Evolutionary conservation across 1,140 invertebrate genomes (phyloP).

Genomic region (Sitobion miscanthi): DNA sequence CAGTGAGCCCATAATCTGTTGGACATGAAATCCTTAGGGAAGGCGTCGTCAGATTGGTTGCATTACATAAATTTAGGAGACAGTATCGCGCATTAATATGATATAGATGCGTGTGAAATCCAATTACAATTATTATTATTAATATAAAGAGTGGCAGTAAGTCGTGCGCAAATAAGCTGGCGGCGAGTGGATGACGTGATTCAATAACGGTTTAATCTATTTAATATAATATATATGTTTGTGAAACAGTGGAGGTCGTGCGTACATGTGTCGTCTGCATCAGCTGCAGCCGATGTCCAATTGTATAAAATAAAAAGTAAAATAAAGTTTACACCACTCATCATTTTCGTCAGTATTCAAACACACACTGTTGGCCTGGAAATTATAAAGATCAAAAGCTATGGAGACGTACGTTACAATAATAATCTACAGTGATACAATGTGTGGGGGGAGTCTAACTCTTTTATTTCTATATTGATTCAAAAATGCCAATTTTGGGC

Average conservation of each 20-base stretch:
- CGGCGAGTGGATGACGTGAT: background rate
- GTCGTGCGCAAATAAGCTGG: background rate
- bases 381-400: background rate
- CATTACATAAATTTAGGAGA: background rate
- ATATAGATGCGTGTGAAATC: background rate
- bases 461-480: no score
- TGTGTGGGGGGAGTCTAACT: no score
- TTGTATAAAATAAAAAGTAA: background rate
- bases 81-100: background rate
- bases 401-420: no score
- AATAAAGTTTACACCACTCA: background rate
- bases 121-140: constrained; percentile 4
- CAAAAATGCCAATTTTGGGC: no score
- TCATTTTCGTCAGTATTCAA: background rate
- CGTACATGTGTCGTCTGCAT: background rate
- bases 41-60: background rate
- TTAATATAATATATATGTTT: background rate
- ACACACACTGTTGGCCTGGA: background rate
- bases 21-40: background rate
- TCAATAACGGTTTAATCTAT: background rate
- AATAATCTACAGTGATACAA: no score
- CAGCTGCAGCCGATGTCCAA: background rate
- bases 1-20: background rate
- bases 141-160: background rate
- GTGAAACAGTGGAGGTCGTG: background rate